Conservation (phyloP, 2,797 vertebrate genomes). For the Cryptoblepharus egeriae region DNA sequence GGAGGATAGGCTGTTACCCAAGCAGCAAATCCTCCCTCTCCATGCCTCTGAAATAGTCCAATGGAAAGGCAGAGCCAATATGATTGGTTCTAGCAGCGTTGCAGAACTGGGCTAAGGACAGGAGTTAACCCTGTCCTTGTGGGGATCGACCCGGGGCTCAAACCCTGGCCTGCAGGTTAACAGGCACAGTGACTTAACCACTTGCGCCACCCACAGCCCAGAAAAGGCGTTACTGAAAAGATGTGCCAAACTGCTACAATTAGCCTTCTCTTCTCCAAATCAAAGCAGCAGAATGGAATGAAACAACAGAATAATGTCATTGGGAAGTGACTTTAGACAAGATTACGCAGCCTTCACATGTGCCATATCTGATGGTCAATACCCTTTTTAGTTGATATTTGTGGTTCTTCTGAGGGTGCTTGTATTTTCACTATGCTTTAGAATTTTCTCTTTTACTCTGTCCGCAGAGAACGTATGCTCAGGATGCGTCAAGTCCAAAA, state of each 20-base stretch:
- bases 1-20: too few relatives aligned
- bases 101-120: too few relatives aligned
- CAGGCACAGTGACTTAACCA: too few relatives aligned
- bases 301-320: conserved; percentile 22
- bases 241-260: conserved; percentile 2
- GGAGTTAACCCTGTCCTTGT: too few relatives aligned
- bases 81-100: too few relatives aligned
- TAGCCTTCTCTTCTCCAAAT: conserved; percentile 17
- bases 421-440: conserved; percentile 27
- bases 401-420: conserved; percentile 25
- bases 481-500: conserved; percentile 16
- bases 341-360: conserved; percentile 44
- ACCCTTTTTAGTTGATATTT: conserved; percentile 47
- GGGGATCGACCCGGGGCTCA: too few relatives aligned
- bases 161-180: too few relatives aligned
- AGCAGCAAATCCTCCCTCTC: too few relatives aligned
- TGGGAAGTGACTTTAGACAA: conserved; percentile 51
- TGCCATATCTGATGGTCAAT: conserved; percentile 38
- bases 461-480: not conserved
- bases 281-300: conserved; percentile 10
- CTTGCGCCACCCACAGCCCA: too few relatives aligned
- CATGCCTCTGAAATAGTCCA: too few relatives aligned
- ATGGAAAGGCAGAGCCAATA: too few relatives aligned
- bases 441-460: not conserved
- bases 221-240: not conserved